Conservation (phyloP, 2,113 vertebrate species). For the Pituophis catenifer region DNA sequence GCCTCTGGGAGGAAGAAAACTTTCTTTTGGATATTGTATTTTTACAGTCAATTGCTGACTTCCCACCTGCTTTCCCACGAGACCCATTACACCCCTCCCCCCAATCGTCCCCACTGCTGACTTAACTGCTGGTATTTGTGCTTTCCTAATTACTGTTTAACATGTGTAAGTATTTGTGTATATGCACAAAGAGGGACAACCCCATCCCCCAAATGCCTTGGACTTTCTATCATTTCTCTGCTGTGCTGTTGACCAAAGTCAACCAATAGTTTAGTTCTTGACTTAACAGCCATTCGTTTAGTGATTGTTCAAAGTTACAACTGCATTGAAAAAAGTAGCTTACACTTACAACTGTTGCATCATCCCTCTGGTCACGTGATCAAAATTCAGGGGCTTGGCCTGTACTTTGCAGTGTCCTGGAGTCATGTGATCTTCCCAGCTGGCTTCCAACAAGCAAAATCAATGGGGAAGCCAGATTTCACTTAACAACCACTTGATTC, state of each 20-base stretch:
- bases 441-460: background rate
- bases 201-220: background rate
- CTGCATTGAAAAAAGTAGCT: background rate
- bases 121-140: background rate
- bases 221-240: background rate
- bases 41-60: background rate
- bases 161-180: background rate
- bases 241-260: background rate
- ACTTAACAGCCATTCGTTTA: background rate
- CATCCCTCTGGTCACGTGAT: background rate
- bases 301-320: background rate
- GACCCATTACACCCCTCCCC: background rate
- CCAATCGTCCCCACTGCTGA: background rate
- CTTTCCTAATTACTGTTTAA: background rate
- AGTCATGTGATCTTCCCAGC: background rate
- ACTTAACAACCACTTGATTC: background rate
- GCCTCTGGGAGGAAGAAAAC: background rate
- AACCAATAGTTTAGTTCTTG: background rate
- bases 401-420: background rate
- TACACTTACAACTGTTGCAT: background rate
- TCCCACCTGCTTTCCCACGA: background rate
- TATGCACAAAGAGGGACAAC: background rate
- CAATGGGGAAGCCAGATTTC: background rate
- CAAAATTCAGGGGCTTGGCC: background rate
- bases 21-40: background rate